These are phyloP conservation scores for Amphipoea lucens DNA, from an alignment of 2,888 invertebrate genomes.

Conservation along the genomic window DNA sequence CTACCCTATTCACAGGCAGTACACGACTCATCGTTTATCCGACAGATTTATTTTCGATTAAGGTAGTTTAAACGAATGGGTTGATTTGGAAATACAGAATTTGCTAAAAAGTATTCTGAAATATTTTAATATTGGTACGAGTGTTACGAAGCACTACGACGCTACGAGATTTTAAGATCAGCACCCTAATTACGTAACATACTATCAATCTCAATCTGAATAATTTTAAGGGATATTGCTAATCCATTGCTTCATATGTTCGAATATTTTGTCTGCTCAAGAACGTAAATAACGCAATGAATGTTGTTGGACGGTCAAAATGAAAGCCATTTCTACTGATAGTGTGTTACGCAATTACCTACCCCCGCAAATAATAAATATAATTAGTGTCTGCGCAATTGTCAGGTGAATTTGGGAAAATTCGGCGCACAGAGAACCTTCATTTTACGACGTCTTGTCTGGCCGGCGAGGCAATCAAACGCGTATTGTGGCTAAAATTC, in stretches of 20 bases:
- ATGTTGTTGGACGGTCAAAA: neutral
- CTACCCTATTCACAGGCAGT: conserved; percentile 15
- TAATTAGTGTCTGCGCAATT: conserved; percentile 27
- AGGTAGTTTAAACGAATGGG: neutral
- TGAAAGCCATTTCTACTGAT: neutral
- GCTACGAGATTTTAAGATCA: conserved; percentile 1
- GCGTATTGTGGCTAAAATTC: conserved; percentile 50
- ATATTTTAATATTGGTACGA: neutral
- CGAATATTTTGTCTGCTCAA: neutral
- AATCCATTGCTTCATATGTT: neutral
- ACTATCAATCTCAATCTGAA: neutral
- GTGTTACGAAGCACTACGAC: conserved; percentile 22
- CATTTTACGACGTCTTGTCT: conserved; percentile 52
- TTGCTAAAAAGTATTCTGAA: neutral
- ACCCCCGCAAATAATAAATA: conserved; percentile 17
- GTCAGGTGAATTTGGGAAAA: conserved; percentile 34
- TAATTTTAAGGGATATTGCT: neutral
- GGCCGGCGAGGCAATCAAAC: conserved; percentile 50
- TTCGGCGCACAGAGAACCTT: conserved; percentile 31
- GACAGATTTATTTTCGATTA: conserved; percentile 9
- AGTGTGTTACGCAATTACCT: neutral
- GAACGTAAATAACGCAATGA: neutral
- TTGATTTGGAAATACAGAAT: neutral
- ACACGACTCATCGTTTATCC: neutral
- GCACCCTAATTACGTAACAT: neutral